phyloP scores from a whole-genome alignment of 2,797 vertebrate genomes.

The Clamator glandarius region DNA sequence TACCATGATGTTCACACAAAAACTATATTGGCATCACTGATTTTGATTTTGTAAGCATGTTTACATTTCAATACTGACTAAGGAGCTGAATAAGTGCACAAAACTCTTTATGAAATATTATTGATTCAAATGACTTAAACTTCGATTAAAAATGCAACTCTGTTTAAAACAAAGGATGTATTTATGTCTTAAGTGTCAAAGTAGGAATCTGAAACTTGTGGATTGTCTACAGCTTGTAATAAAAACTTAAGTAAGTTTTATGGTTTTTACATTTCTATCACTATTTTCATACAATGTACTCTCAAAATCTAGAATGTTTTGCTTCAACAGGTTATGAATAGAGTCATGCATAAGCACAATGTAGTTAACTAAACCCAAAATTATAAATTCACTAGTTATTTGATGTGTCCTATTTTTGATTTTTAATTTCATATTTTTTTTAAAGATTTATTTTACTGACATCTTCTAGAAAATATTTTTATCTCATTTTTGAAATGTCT shows the following conservation, averaged over 20 bases:
- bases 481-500: background rate
- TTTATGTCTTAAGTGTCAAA: background rate
- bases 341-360: background rate
- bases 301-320: background rate
- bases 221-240: background rate
- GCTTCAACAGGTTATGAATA: background rate
- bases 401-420: background rate
- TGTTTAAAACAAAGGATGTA: background rate
- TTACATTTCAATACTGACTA: background rate
- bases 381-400: background rate
- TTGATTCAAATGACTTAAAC: background rate
- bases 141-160: background rate
- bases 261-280: background rate
- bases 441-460: background rate
- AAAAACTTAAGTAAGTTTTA: background rate
- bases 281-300: background rate
- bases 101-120: background rate
- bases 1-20: background rate
- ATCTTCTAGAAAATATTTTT: background rate
- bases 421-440: background rate
- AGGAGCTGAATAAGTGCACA: background rate
- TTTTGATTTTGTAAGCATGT: background rate
- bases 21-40: background rate
- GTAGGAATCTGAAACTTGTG: background rate
- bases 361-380: background rate